Evolutionary conservation across 2,888 invertebrate genomes (phyloP), one percentile per base, ranked within the genome.

Genomic region (Pristionchus exspectatus): DNA sequence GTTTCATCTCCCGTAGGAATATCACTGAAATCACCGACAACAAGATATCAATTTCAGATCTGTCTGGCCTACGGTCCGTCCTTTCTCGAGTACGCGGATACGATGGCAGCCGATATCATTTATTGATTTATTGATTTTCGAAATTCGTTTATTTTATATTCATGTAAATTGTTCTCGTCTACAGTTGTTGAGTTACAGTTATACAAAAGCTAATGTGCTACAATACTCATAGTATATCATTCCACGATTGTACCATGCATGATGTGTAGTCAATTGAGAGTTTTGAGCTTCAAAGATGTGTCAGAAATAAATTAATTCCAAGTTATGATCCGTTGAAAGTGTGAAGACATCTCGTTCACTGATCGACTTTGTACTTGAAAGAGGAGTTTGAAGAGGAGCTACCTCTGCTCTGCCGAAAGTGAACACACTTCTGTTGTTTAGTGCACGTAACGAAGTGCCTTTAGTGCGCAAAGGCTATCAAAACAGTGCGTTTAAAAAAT

Each of bases 51-150:
- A 69, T 84, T 94, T 81, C 93, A 94, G 85, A 90, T 94, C 30
- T 93, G 93, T 63, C 84, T 94, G 30, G 91, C 92, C 54, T 94
- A 93, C 87, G 94, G 94, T 27, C 87, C 90, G 14, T 93, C 94
- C 30, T 94, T 94, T 89, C 81, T 92, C 18, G 84, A 91, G 27
- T 94, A 93, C 83, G 91, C 90, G 24, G 94, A 94, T 87, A 83
- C 77, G n/a, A 85, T 83, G 59, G 91, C 91, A 10, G 90, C 92
- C 18, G 90, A 88, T 83, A 83, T 89, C 63, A 81, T 83, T 30
- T 89, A 83, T 66, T 89, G 69, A 89, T 83, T 27, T 72, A 27
- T 33, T 30, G 10, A 30, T 33, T 72, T 72, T 72, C 72, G 27
- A 30, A 27, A 24, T 24, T 72, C 33, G 3, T 14, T 69, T 69